phyloP scores from a whole-genome alignment of 92 coral and sea anemone genomes.

The Blastomussa wellsi region DNA sequence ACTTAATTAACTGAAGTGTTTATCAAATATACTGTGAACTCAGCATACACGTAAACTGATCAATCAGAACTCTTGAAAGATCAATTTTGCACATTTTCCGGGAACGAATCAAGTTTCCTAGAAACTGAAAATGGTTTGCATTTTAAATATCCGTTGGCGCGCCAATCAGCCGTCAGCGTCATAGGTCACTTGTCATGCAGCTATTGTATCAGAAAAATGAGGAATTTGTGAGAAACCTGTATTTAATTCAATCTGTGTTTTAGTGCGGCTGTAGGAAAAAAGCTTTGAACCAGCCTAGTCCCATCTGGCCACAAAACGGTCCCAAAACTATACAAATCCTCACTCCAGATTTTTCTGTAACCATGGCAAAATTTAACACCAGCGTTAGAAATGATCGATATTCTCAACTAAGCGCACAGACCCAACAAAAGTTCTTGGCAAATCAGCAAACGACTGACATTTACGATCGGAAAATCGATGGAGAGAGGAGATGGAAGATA shows the following conservation, averaged over 20 bases:
- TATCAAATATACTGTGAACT: not conserved
- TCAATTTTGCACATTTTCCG: not conserved
- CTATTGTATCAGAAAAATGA: not conserved
- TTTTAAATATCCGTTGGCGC: not conserved
- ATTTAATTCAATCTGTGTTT: not conserved
- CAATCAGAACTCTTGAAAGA: not conserved
- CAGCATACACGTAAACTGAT: not conserved
- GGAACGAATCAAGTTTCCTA: slow-evolving; percentile 9
- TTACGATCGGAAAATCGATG: slow-evolving; percentile 50
- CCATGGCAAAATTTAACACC: slow-evolving; percentile 21
- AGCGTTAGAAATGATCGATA: not conserved
- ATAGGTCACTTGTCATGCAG: slow-evolving; percentile 22
- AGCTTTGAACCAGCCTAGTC: not conserved
- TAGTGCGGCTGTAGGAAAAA: not conserved
- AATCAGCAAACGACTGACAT: slow-evolving; percentile 39
- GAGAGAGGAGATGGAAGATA: slow-evolving; percentile 46
- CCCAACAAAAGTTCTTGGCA: slow-evolving; percentile 26
- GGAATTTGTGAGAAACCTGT: slow-evolving; percentile 11
- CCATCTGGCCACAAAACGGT: not conserved
- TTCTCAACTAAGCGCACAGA: slow-evolving; percentile 35
- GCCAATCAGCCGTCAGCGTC: slow-evolving; percentile 9
- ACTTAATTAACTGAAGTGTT: not conserved
- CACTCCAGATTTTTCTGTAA: not conserved
- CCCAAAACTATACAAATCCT: not conserved
- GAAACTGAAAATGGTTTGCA: slow-evolving; percentile 3